A percentile compares a stretch with the other conserved stretches of the same genome.
These are phyloP conservation scores for Acronicta aceris DNA, from an alignment of 2,888 invertebrate species.

Conservation along the genomic window DNA sequence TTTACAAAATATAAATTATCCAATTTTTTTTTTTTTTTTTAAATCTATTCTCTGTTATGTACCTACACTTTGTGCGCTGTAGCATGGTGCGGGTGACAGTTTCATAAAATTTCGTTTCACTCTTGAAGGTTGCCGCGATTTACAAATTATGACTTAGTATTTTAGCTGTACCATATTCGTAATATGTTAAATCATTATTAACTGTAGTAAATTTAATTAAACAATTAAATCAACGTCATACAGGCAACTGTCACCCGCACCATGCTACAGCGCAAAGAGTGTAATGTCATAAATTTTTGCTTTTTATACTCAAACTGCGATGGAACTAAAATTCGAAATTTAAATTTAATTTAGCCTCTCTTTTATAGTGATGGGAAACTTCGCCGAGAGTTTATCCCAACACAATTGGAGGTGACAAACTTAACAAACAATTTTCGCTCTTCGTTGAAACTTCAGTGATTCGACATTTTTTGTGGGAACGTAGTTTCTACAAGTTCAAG, in stretches of 20 bases:
- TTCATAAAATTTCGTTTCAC: too few species aligned
- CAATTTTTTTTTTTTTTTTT: neutral
- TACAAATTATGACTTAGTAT: too few species aligned
- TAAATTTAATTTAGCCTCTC: constrained; percentile 48
- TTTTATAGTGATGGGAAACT: constrained; percentile 42
- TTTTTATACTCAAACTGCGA: constrained; percentile 18
- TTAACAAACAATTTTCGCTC: constrained; percentile 62
- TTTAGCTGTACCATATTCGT: too few species aligned
- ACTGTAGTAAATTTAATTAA: too few species aligned
- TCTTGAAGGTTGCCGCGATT: too few species aligned
- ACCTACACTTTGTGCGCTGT: too few species aligned
- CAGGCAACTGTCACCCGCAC: too few species aligned
- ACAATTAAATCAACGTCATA: too few species aligned
- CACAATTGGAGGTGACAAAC: constrained; percentile 65
- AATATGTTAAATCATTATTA: too few species aligned
- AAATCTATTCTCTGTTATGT: constrained; percentile 19
- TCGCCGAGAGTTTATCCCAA: constrained; percentile 52
- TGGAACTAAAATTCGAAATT: constrained; percentile 37
- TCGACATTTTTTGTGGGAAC: constrained; percentile 48
- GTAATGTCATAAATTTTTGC: constrained; percentile 8
- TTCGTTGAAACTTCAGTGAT: constrained; percentile 50
- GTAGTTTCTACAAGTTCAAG: constrained; percentile 43
- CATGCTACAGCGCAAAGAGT: too few species aligned
- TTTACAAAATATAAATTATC: neutral
- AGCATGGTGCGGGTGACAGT: too few species aligned